Percentiles rank a stretch among this genome's conserved stretches.
phyloP scores from a whole-genome alignment of 2,797 vertebrate genomes.

The Manis pentadactyla region DNA sequence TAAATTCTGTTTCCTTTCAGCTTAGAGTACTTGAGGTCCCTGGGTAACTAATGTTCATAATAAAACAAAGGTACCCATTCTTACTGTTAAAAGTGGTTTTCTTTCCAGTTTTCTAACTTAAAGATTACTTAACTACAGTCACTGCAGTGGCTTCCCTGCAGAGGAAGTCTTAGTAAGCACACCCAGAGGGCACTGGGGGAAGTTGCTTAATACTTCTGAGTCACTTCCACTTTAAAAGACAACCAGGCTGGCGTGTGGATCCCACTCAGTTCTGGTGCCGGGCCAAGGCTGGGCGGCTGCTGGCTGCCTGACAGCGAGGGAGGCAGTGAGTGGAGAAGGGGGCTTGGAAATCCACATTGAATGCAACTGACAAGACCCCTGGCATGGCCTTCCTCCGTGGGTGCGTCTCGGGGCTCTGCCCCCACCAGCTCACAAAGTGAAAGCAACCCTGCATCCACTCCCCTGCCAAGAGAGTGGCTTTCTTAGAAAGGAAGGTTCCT shows the following conservation, averaged over 20 bases:
- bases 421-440: not conserved
- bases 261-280: not conserved
- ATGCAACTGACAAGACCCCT: not conserved
- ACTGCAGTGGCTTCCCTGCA: not conserved
- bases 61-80: not conserved
- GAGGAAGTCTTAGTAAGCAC: not conserved
- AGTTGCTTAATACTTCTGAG: not conserved
- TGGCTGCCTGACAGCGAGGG: not conserved
- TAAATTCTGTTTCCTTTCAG: not conserved
- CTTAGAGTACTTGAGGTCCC: not conserved
- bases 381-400: not conserved
- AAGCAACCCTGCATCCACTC: not conserved
- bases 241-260: not conserved
- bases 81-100: not conserved
- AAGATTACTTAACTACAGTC: not conserved
- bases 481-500: not conserved
- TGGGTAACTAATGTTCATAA: not conserved
- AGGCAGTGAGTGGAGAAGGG: not conserved
- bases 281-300: not conserved
- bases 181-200: not conserved
- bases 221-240: not conserved
- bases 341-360: rapidly evolving
- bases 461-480: not conserved
- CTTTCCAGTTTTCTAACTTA: not conserved
- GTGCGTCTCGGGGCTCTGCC: rapidly evolving